Evolutionary conservation across 2,797 vertebrate species (phyloP).

Genomic region (Limosa lapponica): DNA sequence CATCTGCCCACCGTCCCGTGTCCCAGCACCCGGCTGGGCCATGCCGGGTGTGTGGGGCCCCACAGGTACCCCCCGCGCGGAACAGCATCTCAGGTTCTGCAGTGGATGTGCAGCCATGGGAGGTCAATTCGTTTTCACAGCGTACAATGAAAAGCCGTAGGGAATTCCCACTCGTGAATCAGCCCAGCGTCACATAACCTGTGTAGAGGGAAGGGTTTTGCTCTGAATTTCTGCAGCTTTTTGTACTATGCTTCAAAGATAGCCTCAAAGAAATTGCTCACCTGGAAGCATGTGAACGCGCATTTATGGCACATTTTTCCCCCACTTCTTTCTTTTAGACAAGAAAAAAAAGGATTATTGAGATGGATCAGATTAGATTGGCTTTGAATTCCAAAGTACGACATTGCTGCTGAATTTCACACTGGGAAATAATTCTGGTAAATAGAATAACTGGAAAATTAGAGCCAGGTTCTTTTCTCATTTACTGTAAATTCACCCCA

Average conservation of each 20-base stretch:
- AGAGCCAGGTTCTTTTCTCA: neutral
- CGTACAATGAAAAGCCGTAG: accelerated
- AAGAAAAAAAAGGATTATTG: neutral
- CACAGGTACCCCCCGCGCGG: neutral
- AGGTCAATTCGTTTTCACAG: neutral
- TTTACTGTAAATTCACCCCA: neutral
- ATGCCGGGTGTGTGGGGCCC: constrained; percentile 47
- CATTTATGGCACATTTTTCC: neutral
- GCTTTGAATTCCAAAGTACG: neutral
- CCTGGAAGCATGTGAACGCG: neutral
- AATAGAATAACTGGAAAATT: neutral
- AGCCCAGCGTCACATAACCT: neutral
- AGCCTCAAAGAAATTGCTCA: neutral
- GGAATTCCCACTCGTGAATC: neutral
- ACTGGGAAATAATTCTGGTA: neutral
- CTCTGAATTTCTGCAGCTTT: neutral
- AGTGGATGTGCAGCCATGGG: accelerated
- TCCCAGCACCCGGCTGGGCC: neutral
- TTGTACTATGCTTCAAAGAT: neutral
- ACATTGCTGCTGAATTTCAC: neutral
- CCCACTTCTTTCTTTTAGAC: neutral
- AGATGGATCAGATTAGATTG: neutral
- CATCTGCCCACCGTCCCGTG: neutral
- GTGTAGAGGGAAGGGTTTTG: neutral
- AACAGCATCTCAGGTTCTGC: neutral